A percentile compares a stretch with the other conserved stretches of the same genome.
Evolutionary conservation across 2,797 vertebrate genomes (phyloP).

Genomic region (Macropus fuliginosus): DNA sequence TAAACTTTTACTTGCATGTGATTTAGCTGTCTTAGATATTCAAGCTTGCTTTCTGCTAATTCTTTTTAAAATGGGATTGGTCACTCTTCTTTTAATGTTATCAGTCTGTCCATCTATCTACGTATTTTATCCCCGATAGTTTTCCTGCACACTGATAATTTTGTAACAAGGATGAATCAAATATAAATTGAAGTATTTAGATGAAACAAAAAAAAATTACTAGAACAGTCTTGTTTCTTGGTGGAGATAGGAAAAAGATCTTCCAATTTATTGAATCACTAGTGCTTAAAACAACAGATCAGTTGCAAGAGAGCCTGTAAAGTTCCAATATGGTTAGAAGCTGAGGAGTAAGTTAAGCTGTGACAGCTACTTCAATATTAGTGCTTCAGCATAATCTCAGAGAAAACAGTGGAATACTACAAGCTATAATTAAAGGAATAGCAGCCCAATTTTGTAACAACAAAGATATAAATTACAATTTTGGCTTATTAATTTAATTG

Average conservation of each 20-base stretch:
- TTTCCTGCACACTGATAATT: conserved; percentile 1
- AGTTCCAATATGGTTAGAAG: not conserved
- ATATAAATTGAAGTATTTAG: not conserved
- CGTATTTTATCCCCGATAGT: conserved; percentile 28
- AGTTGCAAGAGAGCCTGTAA: conserved; percentile 25
- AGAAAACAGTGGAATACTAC: not conserved
- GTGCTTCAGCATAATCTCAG: not conserved
- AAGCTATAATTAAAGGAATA: conserved; percentile 35
- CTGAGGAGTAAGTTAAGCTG: conserved; percentile 3
- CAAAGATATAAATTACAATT: conserved; percentile 83
- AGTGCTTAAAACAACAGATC: conserved; percentile 31
- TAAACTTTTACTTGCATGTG: not conserved
- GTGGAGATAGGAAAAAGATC: not conserved
- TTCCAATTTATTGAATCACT: not conserved
- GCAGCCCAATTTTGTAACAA: conserved; percentile 4
- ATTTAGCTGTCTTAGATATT: conserved; percentile 32
- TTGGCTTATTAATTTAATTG: conserved; percentile 86
- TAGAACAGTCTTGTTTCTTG: not conserved
- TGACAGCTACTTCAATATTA: accelerated
- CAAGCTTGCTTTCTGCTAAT: not conserved
- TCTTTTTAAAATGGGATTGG: not conserved
- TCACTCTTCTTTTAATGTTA: not conserved
- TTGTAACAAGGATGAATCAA: not conserved
- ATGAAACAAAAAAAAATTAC: not conserved
- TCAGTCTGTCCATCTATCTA: not conserved